A percentile compares a stretch with the other conserved stretches of the same genome.
phyloP scores from a whole-genome alignment of 1,140 invertebrate species.

The Pseudoatta argentina region DNA sequence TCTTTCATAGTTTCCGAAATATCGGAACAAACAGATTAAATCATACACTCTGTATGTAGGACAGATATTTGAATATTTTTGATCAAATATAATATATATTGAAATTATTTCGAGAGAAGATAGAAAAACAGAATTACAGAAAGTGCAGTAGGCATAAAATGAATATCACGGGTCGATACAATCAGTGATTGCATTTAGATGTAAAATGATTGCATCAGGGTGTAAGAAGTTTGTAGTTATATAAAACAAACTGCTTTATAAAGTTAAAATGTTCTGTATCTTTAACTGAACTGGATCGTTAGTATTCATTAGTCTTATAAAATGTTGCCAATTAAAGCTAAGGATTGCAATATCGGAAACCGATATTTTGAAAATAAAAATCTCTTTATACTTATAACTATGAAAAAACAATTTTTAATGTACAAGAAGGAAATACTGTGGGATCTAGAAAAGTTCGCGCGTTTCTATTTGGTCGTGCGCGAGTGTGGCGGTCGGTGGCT shows the following conservation, averaged over 20 bases:
- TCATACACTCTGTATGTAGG: no score
- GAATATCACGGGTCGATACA: not conserved
- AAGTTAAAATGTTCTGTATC: not conserved
- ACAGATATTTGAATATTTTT: not conserved
- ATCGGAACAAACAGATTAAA: no score
- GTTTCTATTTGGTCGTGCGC: no score
- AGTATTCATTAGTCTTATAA: not conserved
- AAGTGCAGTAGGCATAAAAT: not conserved
- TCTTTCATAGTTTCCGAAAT: no score
- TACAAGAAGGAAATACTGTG: not conserved
- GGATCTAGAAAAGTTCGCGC: no score
- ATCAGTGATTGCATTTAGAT: not conserved
- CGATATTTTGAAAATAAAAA: not conserved
- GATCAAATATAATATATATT: conserved; percentile 2
- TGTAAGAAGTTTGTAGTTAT: not conserved
- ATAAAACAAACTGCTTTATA: not conserved
- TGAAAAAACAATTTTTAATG: not conserved
- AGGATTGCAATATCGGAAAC: not conserved
- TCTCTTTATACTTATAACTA: not conserved
- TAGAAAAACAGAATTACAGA: not conserved
- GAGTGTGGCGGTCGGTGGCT: no score
- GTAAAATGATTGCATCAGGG: not conserved
- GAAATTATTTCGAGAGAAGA: not conserved
- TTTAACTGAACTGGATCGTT: not conserved
- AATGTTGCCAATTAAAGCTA: not conserved